These are phyloP conservation scores for Xanthostigma xanthostigma DNA, from an alignment of 2,888 invertebrate species.

Conservation along the genomic window DNA sequence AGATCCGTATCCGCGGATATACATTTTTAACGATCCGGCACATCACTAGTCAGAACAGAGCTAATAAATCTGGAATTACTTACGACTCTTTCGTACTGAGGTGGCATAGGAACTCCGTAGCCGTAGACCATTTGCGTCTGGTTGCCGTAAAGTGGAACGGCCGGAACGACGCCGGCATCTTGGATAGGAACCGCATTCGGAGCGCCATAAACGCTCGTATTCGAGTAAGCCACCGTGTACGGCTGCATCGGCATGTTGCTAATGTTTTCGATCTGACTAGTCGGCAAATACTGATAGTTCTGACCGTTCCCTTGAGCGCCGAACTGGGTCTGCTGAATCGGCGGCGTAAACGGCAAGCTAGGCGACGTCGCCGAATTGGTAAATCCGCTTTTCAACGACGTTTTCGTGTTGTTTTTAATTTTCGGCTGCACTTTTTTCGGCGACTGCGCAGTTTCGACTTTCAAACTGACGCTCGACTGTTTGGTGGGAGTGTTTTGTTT, in stretches of 20 bases:
- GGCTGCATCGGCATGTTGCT: conserved; percentile 13
- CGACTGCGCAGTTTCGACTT: conserved; percentile 7
- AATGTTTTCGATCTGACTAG: conserved; percentile 11
- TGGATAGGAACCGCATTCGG: conserved; percentile 10
- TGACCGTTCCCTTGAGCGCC: not conserved
- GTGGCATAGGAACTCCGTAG: conserved; percentile 23
- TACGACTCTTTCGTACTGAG: conserved; percentile 24
- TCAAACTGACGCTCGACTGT: not conserved
- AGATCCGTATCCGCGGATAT: too few relatives aligned
- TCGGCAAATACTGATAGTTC: conserved; percentile 11
- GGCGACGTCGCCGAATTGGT: conserved; percentile 27
- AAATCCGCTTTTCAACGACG: conserved; percentile 18
- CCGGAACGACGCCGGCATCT: conserved; percentile 3
- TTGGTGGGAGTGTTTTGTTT: not conserved
- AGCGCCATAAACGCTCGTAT: not conserved
- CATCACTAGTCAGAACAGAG: too few relatives aligned
- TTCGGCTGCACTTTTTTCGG: conserved; percentile 6
- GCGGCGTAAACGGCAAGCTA: conserved; percentile 21
- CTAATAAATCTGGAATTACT: conserved; percentile 10
- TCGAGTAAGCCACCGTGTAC: conserved; percentile 8
- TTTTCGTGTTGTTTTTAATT: conserved; percentile 6
- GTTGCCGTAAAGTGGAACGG: conserved; percentile 16
- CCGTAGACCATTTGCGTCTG: conserved; percentile 24
- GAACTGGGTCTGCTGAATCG: not conserved
- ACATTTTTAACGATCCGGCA: too few relatives aligned